Conservation (phyloP, 2,888 invertebrate species). For the Pheosia tremula region DNA sequence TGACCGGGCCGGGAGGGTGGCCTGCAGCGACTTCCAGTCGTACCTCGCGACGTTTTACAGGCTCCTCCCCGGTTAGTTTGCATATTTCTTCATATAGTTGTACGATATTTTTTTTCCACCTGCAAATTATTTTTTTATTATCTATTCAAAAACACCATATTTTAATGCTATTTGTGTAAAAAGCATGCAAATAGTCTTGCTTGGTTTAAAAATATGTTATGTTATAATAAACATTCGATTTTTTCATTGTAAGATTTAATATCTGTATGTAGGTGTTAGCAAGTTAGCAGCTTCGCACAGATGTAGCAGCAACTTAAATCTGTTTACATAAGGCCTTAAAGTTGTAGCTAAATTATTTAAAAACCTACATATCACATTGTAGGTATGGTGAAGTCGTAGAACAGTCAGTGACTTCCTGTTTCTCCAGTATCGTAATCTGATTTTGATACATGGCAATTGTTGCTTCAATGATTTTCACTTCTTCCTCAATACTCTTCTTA, state of each 20-base stretch:
- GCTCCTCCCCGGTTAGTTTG: conserved; percentile 40
- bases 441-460: conserved; percentile 43
- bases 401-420: conserved; percentile 49
- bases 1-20: conserved; percentile 59
- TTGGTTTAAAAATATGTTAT: no score
- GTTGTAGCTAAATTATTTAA: background rate
- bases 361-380: conserved; percentile 11
- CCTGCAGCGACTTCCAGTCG: conserved; percentile 50
- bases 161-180: no score
- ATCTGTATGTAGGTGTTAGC: no score
- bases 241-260: no score
- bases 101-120: conserved; percentile 55
- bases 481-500: conserved; percentile 1
- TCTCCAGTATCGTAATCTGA: conserved; percentile 46
- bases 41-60: conserved; percentile 52
- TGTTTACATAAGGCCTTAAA: no score
- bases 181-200: no score
- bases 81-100: conserved; percentile 56
- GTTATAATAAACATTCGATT: no score
- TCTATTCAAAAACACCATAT: no score
- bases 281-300: no score
- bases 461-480: conserved; percentile 41
- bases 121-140: conserved; percentile 29
- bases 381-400: conserved; percentile 42
- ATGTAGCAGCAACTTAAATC: no score